phyloP scores from a whole-genome alignment of 2,888 invertebrate species.

The Acleris literana region DNA sequence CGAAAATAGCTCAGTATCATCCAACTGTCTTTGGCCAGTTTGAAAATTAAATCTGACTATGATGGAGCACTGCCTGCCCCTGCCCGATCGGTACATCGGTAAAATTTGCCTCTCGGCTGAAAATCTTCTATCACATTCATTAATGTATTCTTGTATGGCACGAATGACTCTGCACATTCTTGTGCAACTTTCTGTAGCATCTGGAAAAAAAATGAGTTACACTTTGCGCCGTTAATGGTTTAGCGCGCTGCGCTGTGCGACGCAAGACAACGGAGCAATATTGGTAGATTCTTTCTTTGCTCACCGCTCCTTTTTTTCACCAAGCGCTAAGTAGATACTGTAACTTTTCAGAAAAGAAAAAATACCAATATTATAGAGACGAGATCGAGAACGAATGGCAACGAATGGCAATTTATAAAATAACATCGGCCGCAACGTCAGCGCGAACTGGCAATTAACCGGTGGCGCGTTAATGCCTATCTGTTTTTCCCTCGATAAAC shows the following conservation, averaged over 20 bases:
- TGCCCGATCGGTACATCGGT: slow-evolving; percentile 94
- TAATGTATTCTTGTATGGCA: slow-evolving; percentile 97
- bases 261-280: background rate
- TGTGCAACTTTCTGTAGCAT: slow-evolving; percentile 71
- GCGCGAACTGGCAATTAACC: too few species aligned
- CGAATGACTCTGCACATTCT: slow-evolving; percentile 96
- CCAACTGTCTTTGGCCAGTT: slow-evolving; percentile 93
- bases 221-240: too few species aligned
- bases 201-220: slow-evolving; percentile 51
- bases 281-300: background rate
- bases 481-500: too few species aligned
- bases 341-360: too few species aligned
- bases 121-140: slow-evolving; percentile 95
- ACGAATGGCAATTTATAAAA: too few species aligned
- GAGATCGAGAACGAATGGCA: too few species aligned
- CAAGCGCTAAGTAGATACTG: too few species aligned
- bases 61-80: slow-evolving; percentile 94
- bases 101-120: slow-evolving; percentile 94
- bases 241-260: too few species aligned
- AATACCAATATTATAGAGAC: too few species aligned
- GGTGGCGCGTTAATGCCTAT: too few species aligned
- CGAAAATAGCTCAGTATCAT: slow-evolving; percentile 95
- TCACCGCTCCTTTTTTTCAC: too few species aligned
- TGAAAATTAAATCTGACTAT: slow-evolving; percentile 91
- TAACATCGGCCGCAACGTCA: too few species aligned